These are phyloP conservation scores for Cynoglossus semilaevis DNA, from an alignment of 2,113 vertebrate genomes.

Conservation along the genomic window DNA sequence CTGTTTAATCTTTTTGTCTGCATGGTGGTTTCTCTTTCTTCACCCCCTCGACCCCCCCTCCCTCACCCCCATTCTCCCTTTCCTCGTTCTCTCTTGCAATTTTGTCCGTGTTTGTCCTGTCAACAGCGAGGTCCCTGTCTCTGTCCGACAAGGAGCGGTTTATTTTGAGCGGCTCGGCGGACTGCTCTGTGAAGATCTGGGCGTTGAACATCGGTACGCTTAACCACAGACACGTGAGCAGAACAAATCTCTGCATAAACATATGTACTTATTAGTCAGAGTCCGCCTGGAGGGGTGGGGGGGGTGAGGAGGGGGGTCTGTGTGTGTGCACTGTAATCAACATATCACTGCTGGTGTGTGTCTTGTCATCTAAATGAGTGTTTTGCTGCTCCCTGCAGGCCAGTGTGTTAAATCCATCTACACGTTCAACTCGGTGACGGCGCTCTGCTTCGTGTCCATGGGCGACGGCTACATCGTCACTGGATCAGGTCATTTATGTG, in stretches of 20 bases:
- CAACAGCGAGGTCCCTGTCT: constrained; percentile 66
- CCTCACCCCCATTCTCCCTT: neutral
- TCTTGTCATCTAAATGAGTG: constrained; percentile 43
- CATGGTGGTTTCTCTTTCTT: constrained; percentile 21
- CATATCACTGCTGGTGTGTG: constrained; percentile 24
- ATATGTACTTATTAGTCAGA: constrained; percentile 10
- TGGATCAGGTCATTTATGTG: constrained; percentile 72
- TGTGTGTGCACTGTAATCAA: constrained; percentile 18
- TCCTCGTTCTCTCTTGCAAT: constrained; percentile 10
- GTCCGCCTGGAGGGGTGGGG: constrained; percentile 19
- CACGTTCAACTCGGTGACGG: constrained; percentile 76
- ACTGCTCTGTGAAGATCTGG: constrained; percentile 81
- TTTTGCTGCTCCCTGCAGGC: constrained; percentile 61
- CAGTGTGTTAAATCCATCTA: constrained; percentile 80
- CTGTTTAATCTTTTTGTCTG: constrained; percentile 19
- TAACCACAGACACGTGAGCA: constrained; percentile 24
- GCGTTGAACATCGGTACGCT: constrained; percentile 74
- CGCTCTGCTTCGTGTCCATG: constrained; percentile 76
- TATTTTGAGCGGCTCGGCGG: constrained; percentile 77
- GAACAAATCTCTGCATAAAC: neutral
- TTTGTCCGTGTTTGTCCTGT: constrained; percentile 33
- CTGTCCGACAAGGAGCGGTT: constrained; percentile 74
- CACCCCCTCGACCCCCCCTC: constrained; percentile 13
- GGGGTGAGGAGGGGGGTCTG: too few species aligned
- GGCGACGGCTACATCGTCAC: constrained; percentile 74